These are phyloP conservation scores for Catocala sponsa DNA, from an alignment of 2,888 invertebrate genomes.

Conservation along the genomic window DNA sequence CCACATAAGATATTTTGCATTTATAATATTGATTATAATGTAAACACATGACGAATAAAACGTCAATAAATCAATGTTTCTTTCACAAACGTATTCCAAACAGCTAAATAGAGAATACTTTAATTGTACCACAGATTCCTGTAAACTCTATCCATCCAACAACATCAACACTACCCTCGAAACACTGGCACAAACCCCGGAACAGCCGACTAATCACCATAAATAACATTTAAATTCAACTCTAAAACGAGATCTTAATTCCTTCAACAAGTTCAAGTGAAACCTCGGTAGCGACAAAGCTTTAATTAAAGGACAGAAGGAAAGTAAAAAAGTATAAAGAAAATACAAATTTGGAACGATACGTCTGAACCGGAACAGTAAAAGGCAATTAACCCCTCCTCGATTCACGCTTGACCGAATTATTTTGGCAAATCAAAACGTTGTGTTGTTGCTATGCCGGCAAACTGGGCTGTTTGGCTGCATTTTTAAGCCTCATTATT, in stretches of 20 bases:
- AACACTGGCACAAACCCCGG: neutral
- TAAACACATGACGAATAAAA: too few species aligned
- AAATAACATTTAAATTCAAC: conserved; percentile 2
- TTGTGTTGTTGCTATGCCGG: conserved; percentile 8
- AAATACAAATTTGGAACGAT: conserved; percentile 19
- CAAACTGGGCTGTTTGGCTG: neutral
- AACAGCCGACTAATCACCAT: neutral
- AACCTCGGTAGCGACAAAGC: conserved; percentile 8
- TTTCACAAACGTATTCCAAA: too few species aligned
- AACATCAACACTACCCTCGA: neutral
- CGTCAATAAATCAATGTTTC: too few species aligned
- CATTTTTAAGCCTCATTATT: too few species aligned
- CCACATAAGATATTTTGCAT: too few species aligned
- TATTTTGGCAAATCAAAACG: conserved; percentile 47
- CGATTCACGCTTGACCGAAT: conserved; percentile 53
- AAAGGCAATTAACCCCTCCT: conserved; percentile 59
- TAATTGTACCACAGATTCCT: too few species aligned
- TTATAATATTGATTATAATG: too few species aligned
- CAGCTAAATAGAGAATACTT: too few species aligned
- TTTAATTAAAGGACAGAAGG: conserved; percentile 24
- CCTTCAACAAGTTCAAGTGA: conserved; percentile 8
- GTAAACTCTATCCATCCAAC: too few species aligned
- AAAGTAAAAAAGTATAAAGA: conserved; percentile 17
- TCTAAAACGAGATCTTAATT: conserved; percentile 10
- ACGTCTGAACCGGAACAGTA: conserved; percentile 43